phyloP scores from a whole-genome alignment of 2,797 vertebrate species.

The Xiphorhynchus erythropygius region DNA sequence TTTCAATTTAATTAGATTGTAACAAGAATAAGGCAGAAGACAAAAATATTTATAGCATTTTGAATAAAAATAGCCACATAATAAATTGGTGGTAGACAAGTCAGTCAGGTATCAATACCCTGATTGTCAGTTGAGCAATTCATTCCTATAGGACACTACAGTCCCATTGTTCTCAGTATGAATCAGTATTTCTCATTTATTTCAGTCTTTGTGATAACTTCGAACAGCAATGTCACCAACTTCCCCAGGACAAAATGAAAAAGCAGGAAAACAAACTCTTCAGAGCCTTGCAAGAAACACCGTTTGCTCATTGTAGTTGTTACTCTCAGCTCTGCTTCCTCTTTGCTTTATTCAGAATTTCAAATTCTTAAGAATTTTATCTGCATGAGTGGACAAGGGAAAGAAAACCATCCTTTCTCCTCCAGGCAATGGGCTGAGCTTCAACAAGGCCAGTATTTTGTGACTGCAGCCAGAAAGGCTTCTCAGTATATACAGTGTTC shows the following conservation, averaged over 20 bases:
- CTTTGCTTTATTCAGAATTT: background rate
- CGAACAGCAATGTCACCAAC: background rate
- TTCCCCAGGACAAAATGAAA: background rate
- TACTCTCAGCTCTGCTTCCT: background rate
- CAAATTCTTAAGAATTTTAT: background rate
- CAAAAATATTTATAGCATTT: background rate
- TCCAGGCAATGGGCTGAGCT: background rate
- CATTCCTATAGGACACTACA: background rate
- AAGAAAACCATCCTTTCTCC: background rate
- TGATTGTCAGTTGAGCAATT: background rate
- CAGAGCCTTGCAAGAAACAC: background rate
- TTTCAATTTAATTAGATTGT: background rate
- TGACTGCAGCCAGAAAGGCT: background rate
- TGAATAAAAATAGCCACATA: background rate
- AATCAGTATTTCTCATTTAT: background rate
- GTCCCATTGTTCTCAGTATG: background rate
- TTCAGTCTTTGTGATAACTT: background rate
- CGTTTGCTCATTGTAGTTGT: background rate
- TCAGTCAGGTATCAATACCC: background rate
- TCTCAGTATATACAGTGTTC: background rate
- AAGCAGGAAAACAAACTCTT: background rate
- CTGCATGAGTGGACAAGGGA: background rate
- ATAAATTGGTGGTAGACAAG: background rate
- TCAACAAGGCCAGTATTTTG: background rate
- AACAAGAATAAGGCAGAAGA: background rate